Evolutionary conservation across 2,113 vertebrate genomes (phyloP).

Genomic region (Pelmatolapia mariae): DNA sequence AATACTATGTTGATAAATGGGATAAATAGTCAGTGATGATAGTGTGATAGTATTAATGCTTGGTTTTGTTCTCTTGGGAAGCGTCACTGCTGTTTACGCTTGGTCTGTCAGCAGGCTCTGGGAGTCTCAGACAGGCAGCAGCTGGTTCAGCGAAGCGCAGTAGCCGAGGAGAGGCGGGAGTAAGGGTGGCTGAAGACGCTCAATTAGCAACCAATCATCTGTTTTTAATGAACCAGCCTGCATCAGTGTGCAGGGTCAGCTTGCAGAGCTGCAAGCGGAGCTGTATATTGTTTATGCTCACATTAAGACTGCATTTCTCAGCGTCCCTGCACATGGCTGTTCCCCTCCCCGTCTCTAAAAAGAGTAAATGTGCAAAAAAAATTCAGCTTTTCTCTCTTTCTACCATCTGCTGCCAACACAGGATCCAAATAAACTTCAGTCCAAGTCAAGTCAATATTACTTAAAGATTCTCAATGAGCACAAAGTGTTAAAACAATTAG

Average conservation of each 20-base stretch:
- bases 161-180: not conserved
- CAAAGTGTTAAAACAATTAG: not conserved
- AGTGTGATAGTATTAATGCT: not conserved
- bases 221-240: conserved; percentile 1
- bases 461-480: not conserved
- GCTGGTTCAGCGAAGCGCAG: conserved; percentile 18
- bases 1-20: not conserved
- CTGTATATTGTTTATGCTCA: not conserved
- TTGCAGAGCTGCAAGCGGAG: not conserved
- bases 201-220: conserved; percentile 15
- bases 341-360: not conserved
- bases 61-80: conserved; percentile 7
- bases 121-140: conserved; percentile 11
- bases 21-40: not conserved
- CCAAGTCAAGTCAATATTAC: not conserved
- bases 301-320: not conserved
- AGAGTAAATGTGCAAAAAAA: not conserved
- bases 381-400: not conserved
- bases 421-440: not conserved
- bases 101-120: not conserved
- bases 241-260: not conserved
- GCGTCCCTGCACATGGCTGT: not conserved
- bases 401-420: conserved; percentile 1
- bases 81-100: not conserved
- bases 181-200: not conserved